Evolutionary conservation across 2,888 invertebrate species (phyloP), one percentile per base, ranked within the genome.

Genomic region (Ashinkailepas kermadecensis): DNA sequence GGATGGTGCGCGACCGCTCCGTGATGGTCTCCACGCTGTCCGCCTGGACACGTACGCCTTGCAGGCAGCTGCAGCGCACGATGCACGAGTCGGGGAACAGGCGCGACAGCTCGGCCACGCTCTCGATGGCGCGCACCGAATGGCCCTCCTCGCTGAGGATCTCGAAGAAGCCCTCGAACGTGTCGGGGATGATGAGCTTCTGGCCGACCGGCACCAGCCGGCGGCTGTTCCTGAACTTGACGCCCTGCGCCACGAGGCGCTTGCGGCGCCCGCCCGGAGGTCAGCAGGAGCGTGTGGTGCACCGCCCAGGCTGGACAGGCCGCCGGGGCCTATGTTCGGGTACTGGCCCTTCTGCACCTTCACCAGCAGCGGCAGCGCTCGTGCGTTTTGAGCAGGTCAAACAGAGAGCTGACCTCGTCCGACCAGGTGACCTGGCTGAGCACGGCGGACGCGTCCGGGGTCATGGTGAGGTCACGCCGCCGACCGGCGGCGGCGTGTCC

Each of bases 281-380:
- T 91, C 82, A 97, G 91, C 80, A 96, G 89, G 9, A 96, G 94
- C 39, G 95, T 94, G 86, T 94, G 94, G 86, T 95, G 94, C 57
- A 95, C n/a, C 89, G 83, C 94, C 93, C 10, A 95, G 95, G 86
- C 93, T 94, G 65, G 95, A 94, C 80, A 95, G 88, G 0, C 94
- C 93, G 4, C 96, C 95, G 25, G 95, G 95, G 58, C 97, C 97
- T 81, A 97, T 91, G 82, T 94, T 94, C 84, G 94, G 93, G 89
- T 96, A 97, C 88, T 96, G 96, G 84, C 97, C 97, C 88, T 96
- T 96, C 86, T 95, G 93, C 86, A 97, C 94, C 88, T 95, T 95
- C 82, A 95, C 94, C 85, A 96, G 93, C 85, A 92, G 93, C 21
- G 97, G 97, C 83, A 89, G 93, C n/a, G n/a, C 88, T 82, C 92